These are phyloP conservation scores for Holotrichia oblita DNA, from an alignment of 1,140 invertebrate species.

Conservation along the genomic window DNA sequence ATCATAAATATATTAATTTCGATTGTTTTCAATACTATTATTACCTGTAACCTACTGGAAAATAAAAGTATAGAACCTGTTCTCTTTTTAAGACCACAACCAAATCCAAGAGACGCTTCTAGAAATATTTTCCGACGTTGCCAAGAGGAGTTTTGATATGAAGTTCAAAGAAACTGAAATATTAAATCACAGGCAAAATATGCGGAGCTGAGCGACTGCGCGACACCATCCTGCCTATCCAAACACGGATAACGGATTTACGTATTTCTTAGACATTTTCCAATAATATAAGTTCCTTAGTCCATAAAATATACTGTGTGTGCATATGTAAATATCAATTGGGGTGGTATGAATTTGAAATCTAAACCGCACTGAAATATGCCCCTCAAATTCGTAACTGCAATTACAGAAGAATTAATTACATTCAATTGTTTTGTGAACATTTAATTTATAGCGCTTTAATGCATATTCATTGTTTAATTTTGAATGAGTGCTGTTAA, in stretches of 20 bases:
- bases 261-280: neutral
- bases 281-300: neutral
- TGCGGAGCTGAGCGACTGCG: neutral
- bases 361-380: neutral
- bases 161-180: conserved; percentile 24
- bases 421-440: conserved; percentile 22
- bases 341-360: neutral
- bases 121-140: neutral
- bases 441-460: conserved; percentile 26
- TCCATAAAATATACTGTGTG: too few species aligned
- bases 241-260: neutral
- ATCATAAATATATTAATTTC: too few species aligned
- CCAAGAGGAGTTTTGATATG: neutral
- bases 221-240: neutral
- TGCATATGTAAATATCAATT: neutral
- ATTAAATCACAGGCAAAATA: neutral
- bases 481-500: conserved; percentile 24
- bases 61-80: neutral
- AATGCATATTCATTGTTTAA: conserved; percentile 35
- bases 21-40: too few species aligned
- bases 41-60: too few species aligned
- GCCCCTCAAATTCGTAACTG: conserved; percentile 3
- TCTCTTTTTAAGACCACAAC: neutral
- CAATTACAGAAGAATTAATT: conserved; percentile 14
- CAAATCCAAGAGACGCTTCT: neutral